Base-by-base conservation (phyloP, 1,140 invertebrate genomes). In the Achroia grisella region DNA sequence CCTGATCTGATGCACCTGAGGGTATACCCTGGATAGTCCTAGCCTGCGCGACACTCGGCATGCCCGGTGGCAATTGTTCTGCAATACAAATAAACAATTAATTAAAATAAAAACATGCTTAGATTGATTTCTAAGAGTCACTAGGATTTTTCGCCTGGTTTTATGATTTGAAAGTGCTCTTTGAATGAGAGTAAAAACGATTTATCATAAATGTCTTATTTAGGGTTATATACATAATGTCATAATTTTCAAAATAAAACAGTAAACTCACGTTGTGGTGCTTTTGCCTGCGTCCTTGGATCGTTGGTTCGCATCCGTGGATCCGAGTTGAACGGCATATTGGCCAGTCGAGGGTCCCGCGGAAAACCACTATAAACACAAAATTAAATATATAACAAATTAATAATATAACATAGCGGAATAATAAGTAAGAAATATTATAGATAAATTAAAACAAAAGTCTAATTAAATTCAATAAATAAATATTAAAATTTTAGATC, bases 1-100 rank as follows among this genome's bases (percentile, higher is more conserved):
- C 95, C 84, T 97, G 94, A 80, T 97, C 95, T 0, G 94, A 90
- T 39, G 93, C 90, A 65, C 93, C 92, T 37, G 90, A 91, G 12
- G 91, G 91, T 61, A 92, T 89, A 11, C 91, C 91, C 60, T 91
- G 79, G 33, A 87, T 86, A 5, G 72, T 85, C 11, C 81, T 71
- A 31, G 80, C 80, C 57, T 85, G 81, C 1, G 78, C 78, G 8
- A 70, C 57, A 46, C 73, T 84, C 11, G 80, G 80, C 80, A 84
- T 84, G 10, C 80, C 80, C 1, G 78, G 76, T 4, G 80, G 80
- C 68, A 84, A 70, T 79, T 77, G 76, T 47, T 67, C 86, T 89
- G 51, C 17, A 69, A 66, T 44, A 31, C 14, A 3, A 23, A 23
- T 23, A 3, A 23, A 3, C 17, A 23, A 23, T 23, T n/a, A n/a